These are phyloP conservation scores for Lycia hirtaria DNA, from an alignment of 2,888 invertebrate genomes.

Conservation along the genomic window DNA sequence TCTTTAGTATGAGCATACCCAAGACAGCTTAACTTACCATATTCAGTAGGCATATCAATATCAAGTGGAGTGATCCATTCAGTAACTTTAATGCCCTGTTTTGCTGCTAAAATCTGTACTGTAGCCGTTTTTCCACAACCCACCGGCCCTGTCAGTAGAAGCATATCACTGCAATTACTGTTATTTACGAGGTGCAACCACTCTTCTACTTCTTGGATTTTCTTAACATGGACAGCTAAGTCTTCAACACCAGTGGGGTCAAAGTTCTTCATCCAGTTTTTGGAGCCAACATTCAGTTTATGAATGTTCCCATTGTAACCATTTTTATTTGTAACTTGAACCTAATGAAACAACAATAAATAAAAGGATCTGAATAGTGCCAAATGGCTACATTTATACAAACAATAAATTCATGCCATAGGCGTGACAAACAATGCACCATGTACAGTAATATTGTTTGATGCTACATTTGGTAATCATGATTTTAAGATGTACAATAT, in stretches of 20 bases:
- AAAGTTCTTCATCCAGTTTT: conserved; percentile 87
- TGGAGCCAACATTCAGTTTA: conserved; percentile 48
- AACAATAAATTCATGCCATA: no score
- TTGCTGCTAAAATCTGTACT: conserved; percentile 87
- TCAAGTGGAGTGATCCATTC: conserved; percentile 95
- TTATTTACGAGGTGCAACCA: conserved; percentile 85
- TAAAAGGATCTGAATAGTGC: no score
- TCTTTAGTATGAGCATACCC: no score
- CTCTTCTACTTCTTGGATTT: conserved; percentile 89
- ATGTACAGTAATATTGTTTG: no score
- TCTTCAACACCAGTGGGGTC: conserved; percentile 86
- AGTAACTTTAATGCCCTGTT: conserved; percentile 85
- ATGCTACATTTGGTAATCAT: no score
- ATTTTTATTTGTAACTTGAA: conserved; percentile 23
- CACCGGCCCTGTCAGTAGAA: conserved; percentile 92
- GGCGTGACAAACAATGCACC: no score
- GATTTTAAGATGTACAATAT: no score
- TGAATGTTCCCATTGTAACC: conserved; percentile 17
- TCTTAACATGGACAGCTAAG: conserved; percentile 90
- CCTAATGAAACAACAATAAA: conserved; percentile 10
- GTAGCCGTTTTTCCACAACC: conserved; percentile 94
- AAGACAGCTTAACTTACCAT: conserved; percentile 72
- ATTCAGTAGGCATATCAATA: conserved; percentile 85
- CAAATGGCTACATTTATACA: no score
- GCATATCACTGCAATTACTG: conserved; percentile 75